phyloP scores from a whole-genome alignment of 1,140 invertebrate genomes.

The Amphibalanus amphitrite region DNA sequence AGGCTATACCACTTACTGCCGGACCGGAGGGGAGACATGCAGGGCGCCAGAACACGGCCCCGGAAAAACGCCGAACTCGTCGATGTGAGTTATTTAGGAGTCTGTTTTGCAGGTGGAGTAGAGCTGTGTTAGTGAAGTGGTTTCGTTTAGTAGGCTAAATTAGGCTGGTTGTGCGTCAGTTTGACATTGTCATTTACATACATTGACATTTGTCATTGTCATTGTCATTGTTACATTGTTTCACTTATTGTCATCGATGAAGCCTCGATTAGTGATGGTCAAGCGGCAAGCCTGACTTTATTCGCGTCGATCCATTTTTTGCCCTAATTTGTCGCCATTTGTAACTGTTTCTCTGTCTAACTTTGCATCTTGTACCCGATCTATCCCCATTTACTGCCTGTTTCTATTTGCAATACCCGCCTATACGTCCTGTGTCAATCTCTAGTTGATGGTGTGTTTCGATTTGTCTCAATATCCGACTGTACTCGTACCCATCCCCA shows the following conservation, averaged over 20 bases:
- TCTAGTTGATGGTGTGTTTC: neutral
- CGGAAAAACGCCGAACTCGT: slow-evolving; percentile 23
- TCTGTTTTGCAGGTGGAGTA: neutral
- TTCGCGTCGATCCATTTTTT: neutral
- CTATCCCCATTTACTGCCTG: neutral
- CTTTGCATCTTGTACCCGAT: neutral
- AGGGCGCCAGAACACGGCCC: slow-evolving; percentile 25
- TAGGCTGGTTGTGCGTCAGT: neutral
- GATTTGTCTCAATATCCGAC: slow-evolving; percentile 26
- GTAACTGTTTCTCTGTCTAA: neutral
- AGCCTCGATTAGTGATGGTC: too few relatives aligned
- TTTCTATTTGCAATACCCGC: neutral
- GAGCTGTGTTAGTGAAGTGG: neutral
- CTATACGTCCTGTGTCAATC: neutral
- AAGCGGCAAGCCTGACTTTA: neutral
- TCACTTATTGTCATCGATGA: neutral
- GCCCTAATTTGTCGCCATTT: neutral
- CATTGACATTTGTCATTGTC: too few relatives aligned
- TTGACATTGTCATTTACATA: neutral
- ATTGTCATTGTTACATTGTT: neutral
- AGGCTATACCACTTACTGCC: slow-evolving; percentile 33
- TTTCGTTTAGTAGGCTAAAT: neutral
- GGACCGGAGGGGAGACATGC: slow-evolving; percentile 29
- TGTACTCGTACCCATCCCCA: slow-evolving; percentile 32
- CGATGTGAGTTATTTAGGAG: slow-evolving; percentile 17